Percentiles rank a stretch among this genome's conserved stretches.
Conservation (phyloP, 2,797 vertebrate genomes). For the Meriones psammophilus region DNA sequence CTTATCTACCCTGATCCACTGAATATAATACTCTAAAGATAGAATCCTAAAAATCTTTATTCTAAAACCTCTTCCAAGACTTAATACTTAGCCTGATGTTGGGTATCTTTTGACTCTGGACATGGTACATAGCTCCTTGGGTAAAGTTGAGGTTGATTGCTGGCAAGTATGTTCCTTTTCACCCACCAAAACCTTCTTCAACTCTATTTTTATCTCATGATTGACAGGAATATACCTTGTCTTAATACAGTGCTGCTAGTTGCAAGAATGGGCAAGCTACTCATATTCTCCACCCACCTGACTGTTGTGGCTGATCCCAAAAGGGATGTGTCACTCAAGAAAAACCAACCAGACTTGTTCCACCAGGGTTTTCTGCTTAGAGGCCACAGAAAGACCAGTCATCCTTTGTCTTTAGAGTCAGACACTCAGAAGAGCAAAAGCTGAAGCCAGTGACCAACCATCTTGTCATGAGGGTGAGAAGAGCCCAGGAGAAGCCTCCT, state of each 20-base stretch:
- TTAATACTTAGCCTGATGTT: not conserved
- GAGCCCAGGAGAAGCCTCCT: not conserved
- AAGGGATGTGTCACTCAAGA: not conserved
- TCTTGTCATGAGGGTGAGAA: not conserved
- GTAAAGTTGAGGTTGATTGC: not conserved
- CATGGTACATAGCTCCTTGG: not conserved
- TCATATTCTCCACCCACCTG: not conserved
- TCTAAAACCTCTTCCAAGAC: not conserved
- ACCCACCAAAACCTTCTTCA: not conserved
- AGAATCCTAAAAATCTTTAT: not conserved
- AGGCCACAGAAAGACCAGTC: not conserved
- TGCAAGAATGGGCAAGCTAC: not conserved
- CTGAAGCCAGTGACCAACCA: not conserved
- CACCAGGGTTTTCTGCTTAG: not conserved
- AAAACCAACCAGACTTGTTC: not conserved
- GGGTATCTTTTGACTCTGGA: not conserved
- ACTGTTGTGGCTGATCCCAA: not conserved
- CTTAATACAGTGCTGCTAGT: not conserved
- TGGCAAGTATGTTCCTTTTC: not conserved
- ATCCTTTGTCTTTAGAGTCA: not conserved
- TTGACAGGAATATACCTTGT: no score
- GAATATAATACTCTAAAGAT: not conserved
- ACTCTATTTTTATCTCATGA: not conserved
- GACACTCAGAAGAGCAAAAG: not conserved
- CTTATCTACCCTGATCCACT: not conserved